A percentile compares a stretch with the other conserved stretches of the same genome.
Evolutionary conservation across 2,797 vertebrate species (phyloP).

Genomic region (Micrastur ruficollis): DNA sequence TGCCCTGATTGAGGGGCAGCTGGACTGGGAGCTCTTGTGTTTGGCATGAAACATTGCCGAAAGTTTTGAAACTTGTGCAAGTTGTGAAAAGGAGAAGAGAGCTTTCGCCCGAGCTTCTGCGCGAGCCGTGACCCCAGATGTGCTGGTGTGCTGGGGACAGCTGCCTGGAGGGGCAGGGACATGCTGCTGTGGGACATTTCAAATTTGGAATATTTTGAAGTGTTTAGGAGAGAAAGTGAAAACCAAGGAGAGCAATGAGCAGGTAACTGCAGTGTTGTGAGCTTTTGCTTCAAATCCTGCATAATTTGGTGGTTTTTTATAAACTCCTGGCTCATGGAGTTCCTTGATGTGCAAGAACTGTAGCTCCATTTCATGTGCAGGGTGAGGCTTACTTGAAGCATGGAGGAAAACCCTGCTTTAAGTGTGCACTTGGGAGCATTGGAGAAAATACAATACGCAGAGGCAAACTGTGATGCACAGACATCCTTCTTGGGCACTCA

Average conservation of each 20-base stretch:
- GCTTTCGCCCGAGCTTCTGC: neutral
- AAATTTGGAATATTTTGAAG: neutral
- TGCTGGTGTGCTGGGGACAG: neutral
- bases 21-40: neutral
- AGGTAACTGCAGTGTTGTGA: neutral
- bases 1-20: neutral
- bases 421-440: neutral
- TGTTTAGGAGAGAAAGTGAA: neutral
- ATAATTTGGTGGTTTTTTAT: neutral
- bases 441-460: neutral
- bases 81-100: neutral
- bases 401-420: neutral
- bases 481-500: accelerated
- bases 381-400: neutral
- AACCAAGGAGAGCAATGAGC: neutral
- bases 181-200: neutral
- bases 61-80: neutral
- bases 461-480: neutral
- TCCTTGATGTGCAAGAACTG: neutral
- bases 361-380: neutral
- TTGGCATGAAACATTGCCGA: accelerated
- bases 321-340: neutral
- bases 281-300: neutral
- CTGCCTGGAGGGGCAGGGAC: neutral
- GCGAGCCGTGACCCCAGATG: accelerated